Evolutionary conservation across 2,888 invertebrate genomes (phyloP).

Genomic region (Ennomos erosarius): DNA sequence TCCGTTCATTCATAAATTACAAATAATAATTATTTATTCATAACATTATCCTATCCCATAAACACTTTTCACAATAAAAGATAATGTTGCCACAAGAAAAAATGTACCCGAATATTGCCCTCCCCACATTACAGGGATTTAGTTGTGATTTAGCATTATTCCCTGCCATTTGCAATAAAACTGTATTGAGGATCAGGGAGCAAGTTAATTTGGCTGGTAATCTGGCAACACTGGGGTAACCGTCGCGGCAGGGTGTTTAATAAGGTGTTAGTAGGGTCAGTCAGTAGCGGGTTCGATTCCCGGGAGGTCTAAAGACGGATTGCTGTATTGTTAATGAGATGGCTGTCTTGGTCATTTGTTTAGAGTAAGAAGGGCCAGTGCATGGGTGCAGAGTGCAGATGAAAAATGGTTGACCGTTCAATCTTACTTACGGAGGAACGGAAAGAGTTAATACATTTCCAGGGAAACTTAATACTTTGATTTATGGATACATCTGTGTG

Average conservation of each 20-base stretch:
- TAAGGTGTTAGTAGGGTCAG: constrained; percentile 20
- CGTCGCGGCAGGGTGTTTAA: constrained; percentile 18
- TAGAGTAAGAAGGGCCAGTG: constrained; percentile 19
- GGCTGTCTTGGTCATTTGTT: constrained; percentile 33
- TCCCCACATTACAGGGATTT: constrained; percentile 68
- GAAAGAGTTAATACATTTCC: neutral
- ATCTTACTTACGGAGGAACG: constrained; percentile 20
- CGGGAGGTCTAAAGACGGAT: constrained; percentile 48
- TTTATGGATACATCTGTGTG: neutral
- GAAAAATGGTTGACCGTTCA: constrained; percentile 18
- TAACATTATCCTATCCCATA: constrained; percentile 51
- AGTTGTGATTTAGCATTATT: constrained; percentile 75
- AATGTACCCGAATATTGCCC: constrained; percentile 56
- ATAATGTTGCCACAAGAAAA: constrained; percentile 62
- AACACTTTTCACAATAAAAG: constrained; percentile 74
- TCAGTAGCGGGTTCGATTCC: constrained; percentile 55
- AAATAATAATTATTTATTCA: constrained; percentile 41
- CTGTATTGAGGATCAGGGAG: constrained; percentile 67
- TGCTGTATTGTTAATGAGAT: constrained; percentile 35
- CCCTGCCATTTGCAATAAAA: constrained; percentile 75
- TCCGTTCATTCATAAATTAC: constrained; percentile 1
- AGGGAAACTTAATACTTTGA: constrained; percentile 12
- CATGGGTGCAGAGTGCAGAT: constrained; percentile 6
- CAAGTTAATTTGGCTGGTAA: constrained; percentile 68
- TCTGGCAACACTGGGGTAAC: constrained; percentile 48